These are phyloP conservation scores for Hyaena hyaena DNA, from an alignment of 2,113 vertebrate species.

Conservation along the genomic window DNA sequence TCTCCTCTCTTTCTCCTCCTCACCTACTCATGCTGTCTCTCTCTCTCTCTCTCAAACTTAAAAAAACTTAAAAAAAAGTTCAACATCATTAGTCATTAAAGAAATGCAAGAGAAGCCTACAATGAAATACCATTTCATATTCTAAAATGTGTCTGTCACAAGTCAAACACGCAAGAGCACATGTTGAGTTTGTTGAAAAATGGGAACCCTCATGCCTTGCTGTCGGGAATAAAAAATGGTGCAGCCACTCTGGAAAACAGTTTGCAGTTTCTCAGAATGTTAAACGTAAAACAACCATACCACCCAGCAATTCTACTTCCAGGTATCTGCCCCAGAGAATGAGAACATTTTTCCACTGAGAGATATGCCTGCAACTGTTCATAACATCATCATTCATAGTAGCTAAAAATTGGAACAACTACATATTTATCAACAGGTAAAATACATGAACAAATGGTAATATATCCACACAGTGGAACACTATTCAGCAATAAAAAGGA, in stretches of 20 bases:
- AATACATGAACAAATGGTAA: background rate
- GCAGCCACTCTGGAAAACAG: background rate
- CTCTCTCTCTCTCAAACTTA: too few relatives aligned
- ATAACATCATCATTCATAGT: conserved; percentile 7
- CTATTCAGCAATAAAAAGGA: background rate
- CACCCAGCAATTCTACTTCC: background rate
- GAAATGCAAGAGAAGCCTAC: conserved; percentile 2
- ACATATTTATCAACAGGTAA: background rate
- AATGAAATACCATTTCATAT: background rate
- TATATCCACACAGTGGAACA: background rate
- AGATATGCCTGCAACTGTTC: background rate
- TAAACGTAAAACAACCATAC: background rate
- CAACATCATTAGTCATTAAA: background rate
- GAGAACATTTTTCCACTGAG: background rate
- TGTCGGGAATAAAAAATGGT: background rate
- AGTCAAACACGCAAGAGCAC: background rate
- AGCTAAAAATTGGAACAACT: background rate
- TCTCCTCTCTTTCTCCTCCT: too few relatives aligned
- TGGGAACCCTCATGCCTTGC: background rate
- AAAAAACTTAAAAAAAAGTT: background rate
- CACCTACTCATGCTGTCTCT: too few relatives aligned
- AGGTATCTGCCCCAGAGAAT: background rate
- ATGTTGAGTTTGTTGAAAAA: background rate
- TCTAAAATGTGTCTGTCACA: background rate
- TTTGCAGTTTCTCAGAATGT: conserved; percentile 47